Evolutionary conservation across 2,888 invertebrate species (phyloP), one percentile per base, ranked within the genome.

Genomic region (Lamellibrachia columna): DNA sequence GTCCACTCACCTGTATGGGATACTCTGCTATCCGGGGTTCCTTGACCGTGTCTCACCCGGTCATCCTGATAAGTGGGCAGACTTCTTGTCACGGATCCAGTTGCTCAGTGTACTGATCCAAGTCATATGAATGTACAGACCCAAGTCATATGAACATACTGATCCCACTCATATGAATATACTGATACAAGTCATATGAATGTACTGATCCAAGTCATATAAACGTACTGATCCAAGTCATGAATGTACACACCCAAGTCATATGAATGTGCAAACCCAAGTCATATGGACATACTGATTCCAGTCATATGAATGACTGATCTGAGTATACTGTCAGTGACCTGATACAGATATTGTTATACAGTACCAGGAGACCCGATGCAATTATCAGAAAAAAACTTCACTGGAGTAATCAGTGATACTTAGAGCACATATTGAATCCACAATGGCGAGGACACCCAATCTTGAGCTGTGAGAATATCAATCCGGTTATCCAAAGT

Each of bases 31-130:
- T 22, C 75, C 75, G 75, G 75, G 75, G 15, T 15, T 75, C 75
- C n/a, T 75, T n/a, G n/a, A n/a, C 75, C 75, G 75, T 75, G n/a
- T 75, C 75, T 75, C 58, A 58, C n/a, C 22, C n/a, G 75, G 75
- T 75, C 75, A 75, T 75, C 75, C n/a, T 75, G 22, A 75, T 75
- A 75, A 75, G 75, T 22, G 40, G 40, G 1, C 40, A 40, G 40
- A 40, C 40, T 22, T 75, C 75, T n/a, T 22, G 15, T 6, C 75
- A 75, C 75, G 2, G 75, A 75, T 75, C 75, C 22, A 6, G 6
- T n/a, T 9, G 55, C 55, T 9, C 7, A 55, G 75, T 15, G 75
- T 75, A 75, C 75, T 15, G 75, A 75, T 75, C 75, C 75, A 75
- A 15, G 22, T 75, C 15, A 75, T 15, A n/a, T 15, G 9, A 9